Evolutionary conservation across 2,888 invertebrate genomes (phyloP).

Genomic region (Spilarctia lutea): DNA sequence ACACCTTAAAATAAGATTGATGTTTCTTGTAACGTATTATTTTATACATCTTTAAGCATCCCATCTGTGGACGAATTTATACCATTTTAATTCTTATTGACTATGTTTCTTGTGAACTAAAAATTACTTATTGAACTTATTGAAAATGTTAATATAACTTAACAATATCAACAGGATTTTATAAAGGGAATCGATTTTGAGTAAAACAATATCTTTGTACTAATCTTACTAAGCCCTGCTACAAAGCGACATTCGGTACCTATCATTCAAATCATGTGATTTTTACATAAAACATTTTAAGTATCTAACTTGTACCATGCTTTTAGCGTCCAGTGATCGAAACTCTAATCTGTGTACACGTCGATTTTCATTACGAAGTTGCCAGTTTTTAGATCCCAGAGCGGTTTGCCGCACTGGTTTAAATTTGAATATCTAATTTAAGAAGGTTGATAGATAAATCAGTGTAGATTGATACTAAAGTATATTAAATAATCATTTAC

Average conservation of each 20-base stretch:
- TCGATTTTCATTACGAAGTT: slow-evolving; percentile 77
- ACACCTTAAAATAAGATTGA: background rate
- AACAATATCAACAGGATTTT: too few relatives aligned
- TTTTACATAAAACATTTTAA: background rate
- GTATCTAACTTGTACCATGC: background rate
- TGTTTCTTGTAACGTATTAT: background rate
- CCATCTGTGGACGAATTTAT: background rate
- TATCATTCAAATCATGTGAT: too few relatives aligned
- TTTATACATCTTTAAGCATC: background rate
- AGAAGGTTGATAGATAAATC: slow-evolving; percentile 3
- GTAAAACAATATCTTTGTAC: background rate
- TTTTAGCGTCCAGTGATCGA: slow-evolving; percentile 41
- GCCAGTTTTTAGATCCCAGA: slow-evolving; percentile 65
- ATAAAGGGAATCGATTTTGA: too few relatives aligned
- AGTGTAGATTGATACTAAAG: background rate
- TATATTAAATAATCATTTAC: slow-evolving; percentile 28
- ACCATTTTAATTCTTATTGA: background rate
- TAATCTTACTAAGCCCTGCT: too few relatives aligned
- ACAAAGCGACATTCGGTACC: too few relatives aligned
- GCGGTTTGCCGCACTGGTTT: slow-evolving; percentile 63
- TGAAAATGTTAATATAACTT: too few relatives aligned
- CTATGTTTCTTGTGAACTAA: background rate
- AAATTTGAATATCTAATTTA: slow-evolving; percentile 56
- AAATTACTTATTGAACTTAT: too few relatives aligned
- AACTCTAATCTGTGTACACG: slow-evolving; percentile 71